Evolutionary conservation across 2,888 invertebrate genomes (phyloP), one percentile per base, ranked within the genome.

Genomic region (Zeuzera pyrina): DNA sequence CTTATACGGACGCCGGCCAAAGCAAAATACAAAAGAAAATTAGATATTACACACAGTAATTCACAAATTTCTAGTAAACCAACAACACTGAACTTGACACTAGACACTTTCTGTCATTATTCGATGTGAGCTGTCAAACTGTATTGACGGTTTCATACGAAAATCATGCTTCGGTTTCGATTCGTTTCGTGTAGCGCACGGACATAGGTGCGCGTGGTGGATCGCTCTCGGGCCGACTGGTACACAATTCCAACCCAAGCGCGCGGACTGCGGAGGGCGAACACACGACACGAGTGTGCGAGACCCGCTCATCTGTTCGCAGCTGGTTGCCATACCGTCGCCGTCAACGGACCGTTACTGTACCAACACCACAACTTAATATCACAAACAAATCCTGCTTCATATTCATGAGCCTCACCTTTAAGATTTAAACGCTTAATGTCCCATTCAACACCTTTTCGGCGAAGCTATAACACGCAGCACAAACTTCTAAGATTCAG

Each of bases 201-300:
- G 41, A 45, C 39, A 64, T 49, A 62, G 56, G 77, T 77, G 77
- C 76, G 77, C 77, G 63, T 74, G 55, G 56, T 60, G 52, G 60
- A 57, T 70, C 77, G 77, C 72, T 65, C 71, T 57, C 57, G 69
- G 79, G 28, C 28, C 28, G 28, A 28, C 78, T 79, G 72, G 54
- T 48, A 46, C 35, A 33, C 39, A 35, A 25, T 34, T 27, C 32
- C 13, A 12, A 7, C 11, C 5, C 8, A 4, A 22, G 21, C 8
- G 8, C 8, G n/a, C n/a, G 24, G 11, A 24, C 24, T 12, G 12
- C 11, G 12, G 12, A 25, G 25, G 8, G 12, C 12, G 5, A 32
- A 42, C 41, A 56, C 61, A 55, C 54, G 57, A 63, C 58, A 62
- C 59, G 57, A 51, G 45, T 35, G 39, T 21, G 29, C 11, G 19